Base-by-base conservation (phyloP, 2,113 vertebrate genomes). In the Nibea albiflora region DNA sequence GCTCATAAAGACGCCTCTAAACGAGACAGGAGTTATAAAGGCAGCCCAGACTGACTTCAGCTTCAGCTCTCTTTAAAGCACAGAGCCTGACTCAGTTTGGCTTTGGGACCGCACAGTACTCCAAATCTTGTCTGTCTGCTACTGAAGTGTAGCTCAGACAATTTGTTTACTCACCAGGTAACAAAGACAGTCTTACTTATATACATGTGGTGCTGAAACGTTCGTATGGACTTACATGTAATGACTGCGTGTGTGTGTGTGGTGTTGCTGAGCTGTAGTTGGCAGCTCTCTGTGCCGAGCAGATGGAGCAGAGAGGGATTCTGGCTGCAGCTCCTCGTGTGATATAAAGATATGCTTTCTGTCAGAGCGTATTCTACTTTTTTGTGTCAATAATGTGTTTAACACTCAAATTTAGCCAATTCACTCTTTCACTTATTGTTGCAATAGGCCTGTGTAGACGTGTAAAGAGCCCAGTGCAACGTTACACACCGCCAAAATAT, bases 1-100 rank as follows among this genome's bases (percentile, higher is more conserved):
- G 94, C 93, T 93, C 93, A 88, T 95, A 95, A 96, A 95, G 92
- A 95, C 87, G 92, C 93, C 93, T 93, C 93, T 93, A 95, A 95
- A 92, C 87, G 95, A 94, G 90, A 91, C 93, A 93, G 93, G 93
- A 95, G 88, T 95, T 94, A 94, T 90, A 94, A 94, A 94, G 85
- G 90, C 91, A 63, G 64, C 79, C 89, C 93, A 95, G 90, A 94
- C 88, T 91, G 89, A 94, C 88, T 91, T 63, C 91, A 57, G 78
- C 44, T 75, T 42, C 66, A 0, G 35, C 63, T 85, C 60, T 75
- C 49, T 88, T 83, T 86, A 79, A 66, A 78, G 83, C 68, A 24
- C 71, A 60, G 58, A 58, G 62, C 46, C 60, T 69, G 52, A 54
- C 61, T 42, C 11, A 8, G 7, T 35, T 35, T 35, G 35, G 35